A percentile compares a stretch with the other conserved stretches of the same genome.
Conservation (phyloP, 1,140 invertebrate genomes). For the Colletes gigas region DNA sequence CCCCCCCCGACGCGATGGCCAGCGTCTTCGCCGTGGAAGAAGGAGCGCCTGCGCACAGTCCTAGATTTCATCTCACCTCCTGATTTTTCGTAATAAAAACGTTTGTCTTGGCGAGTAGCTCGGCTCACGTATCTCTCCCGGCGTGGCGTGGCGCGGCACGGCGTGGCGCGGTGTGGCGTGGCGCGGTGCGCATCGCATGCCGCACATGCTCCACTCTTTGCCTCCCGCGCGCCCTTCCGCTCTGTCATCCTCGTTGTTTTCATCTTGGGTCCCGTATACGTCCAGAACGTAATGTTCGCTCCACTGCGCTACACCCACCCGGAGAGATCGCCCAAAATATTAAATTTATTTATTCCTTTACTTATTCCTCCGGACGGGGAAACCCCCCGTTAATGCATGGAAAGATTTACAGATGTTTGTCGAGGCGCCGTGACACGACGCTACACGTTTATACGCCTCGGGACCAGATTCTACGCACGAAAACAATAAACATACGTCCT, state of each 20-base stretch:
- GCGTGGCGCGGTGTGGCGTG: background rate
- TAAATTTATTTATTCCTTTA: too few relatives aligned
- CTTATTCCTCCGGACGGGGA: too few relatives aligned
- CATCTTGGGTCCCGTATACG: background rate
- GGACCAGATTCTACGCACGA: too few relatives aligned
- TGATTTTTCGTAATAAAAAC: slow-evolving; percentile 76
- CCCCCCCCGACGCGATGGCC: background rate
- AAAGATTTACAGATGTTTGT: too few relatives aligned
- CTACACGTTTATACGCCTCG: too few relatives aligned
- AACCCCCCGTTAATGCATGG: too few relatives aligned
- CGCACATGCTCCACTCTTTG: slow-evolving; percentile 1
- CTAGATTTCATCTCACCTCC: slow-evolving; percentile 70
- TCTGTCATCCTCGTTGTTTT: background rate
- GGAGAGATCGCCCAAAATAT: background rate
- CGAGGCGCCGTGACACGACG: too few relatives aligned
- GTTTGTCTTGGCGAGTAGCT: slow-evolving; percentile 70
- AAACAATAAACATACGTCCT: too few relatives aligned
- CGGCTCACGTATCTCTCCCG: slow-evolving; percentile 59
- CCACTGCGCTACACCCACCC: background rate
- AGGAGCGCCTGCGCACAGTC: slow-evolving; percentile 58
- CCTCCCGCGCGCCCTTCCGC: background rate
- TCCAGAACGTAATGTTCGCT: background rate
- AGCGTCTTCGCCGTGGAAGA: slow-evolving; percentile 18
- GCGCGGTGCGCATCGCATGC: slow-evolving; percentile 20
- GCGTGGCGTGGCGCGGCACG: too few relatives aligned